These are phyloP conservation scores for Ceratotherium simum DNA, from an alignment of 2,113 vertebrate species.

Conservation along the genomic window DNA sequence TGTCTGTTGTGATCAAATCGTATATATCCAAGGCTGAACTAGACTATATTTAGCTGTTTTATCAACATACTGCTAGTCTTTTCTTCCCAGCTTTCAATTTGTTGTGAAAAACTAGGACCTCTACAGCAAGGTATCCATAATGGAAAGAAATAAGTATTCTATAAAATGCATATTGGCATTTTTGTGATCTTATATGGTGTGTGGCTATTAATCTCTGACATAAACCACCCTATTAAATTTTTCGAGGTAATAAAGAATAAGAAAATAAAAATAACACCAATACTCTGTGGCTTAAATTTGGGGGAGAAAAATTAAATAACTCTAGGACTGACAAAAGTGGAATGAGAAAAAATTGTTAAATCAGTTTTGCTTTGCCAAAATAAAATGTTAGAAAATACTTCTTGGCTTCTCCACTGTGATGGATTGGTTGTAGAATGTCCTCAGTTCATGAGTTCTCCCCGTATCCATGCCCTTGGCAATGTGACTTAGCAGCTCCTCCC, in stretches of 20 bases:
- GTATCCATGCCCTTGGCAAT: background rate
- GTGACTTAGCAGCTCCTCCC: background rate
- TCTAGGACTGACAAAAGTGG: background rate
- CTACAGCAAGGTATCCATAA: background rate
- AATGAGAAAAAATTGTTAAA: background rate
- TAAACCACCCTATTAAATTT: background rate
- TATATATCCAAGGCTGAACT: background rate
- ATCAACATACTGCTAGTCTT: background rate
- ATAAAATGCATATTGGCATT: background rate
- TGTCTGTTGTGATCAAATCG: background rate
- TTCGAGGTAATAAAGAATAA: background rate
- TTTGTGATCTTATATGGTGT: background rate
- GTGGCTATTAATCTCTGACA: background rate
- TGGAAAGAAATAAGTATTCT: background rate
- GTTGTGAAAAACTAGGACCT: background rate
- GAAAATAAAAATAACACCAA: background rate
- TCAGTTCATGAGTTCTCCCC: background rate
- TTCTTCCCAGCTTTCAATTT: background rate
- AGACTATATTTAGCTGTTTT: background rate
- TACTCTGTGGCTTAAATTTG: background rate
- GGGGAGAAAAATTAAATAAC: background rate
- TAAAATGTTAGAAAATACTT: constrained; percentile 20
- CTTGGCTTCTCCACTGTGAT: background rate
- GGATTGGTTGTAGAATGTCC: background rate
- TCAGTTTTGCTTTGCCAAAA: background rate